Evolutionary conservation across 2,797 vertebrate species (phyloP), one percentile per base, ranked within the genome.

Genomic region (Sebastes steindachneri): DNA sequence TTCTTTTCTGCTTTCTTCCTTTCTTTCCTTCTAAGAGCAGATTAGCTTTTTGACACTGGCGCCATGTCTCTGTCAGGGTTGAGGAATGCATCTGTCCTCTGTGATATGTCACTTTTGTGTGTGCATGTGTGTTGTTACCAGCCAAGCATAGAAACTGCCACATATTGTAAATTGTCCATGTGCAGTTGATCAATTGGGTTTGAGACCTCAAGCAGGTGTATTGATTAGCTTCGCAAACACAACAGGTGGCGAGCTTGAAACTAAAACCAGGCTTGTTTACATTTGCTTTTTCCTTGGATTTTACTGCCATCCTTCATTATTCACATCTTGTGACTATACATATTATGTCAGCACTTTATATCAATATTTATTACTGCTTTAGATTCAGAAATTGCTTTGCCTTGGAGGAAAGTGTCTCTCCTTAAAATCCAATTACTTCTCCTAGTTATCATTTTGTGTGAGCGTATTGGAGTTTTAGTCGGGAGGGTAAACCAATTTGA

Each of bases 371-470:
- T 83, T 84, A 81, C 67, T 75, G 54, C 55, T 80, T 79, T 65
- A 75, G 60, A 84, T 79, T 77, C 48, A 78, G 35, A 79, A 80
- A 86, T 64, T 81, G 72, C 72, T 85, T 75, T 7, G 73, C 79
- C 63, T 86, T 68, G 51, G 65, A 60, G 71, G 73, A 79, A 90
- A 82, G 64, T 37, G 69, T 88, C 79, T 80, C 62, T 77, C 37
- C 84, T 84, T 80, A 82, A 89, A 88, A 89, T 89, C 86, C 89
- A 91, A 90, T 93, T 88, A 87, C 85, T 79, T 80, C 63, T 81
- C 63, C 45, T 74, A 81, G 86, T 85, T 90, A 91, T 89, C 83
- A 85, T 92, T 91, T 85, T 75, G 82, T 69, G 68, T 33, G 68
- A 65, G 79, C 11, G 1, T 83, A 88, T 83, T 80, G 74, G 77